phyloP scores from a whole-genome alignment of 1,140 invertebrate species.

The Zaprionus capensis region DNA sequence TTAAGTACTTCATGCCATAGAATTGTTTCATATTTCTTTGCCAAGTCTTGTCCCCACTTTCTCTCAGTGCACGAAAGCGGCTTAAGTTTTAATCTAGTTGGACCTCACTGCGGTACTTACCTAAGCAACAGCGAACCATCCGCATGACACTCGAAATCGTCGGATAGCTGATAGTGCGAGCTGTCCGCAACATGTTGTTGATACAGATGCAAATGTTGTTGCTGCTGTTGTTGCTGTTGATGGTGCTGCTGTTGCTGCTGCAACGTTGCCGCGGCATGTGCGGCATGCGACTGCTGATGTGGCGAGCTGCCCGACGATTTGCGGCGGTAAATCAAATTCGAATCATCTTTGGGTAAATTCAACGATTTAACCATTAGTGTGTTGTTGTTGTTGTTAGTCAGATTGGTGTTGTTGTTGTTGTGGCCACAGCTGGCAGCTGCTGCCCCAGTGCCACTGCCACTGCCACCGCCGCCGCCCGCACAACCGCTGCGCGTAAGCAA shows the following conservation, averaged over 20 bases:
- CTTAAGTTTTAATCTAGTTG: background rate
- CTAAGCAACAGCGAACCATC: slow-evolving; percentile 77
- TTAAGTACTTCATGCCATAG: too few species aligned
- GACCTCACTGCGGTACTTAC: slow-evolving; percentile 39
- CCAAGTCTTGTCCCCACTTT: background rate
- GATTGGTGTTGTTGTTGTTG: slow-evolving; percentile 67
- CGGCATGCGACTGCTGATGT: slow-evolving; percentile 49
- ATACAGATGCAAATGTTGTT: slow-evolving; percentile 57
- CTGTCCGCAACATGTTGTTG: slow-evolving; percentile 58
- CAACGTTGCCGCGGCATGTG: slow-evolving; percentile 48
- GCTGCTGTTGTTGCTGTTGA: slow-evolving; percentile 42
- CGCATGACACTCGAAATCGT: slow-evolving; percentile 80
- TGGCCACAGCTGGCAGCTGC: slow-evolving; percentile 25
- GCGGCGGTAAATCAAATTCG: slow-evolving; percentile 85
- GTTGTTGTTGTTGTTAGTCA: slow-evolving; percentile 75
- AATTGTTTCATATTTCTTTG: too few species aligned
- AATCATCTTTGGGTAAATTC: slow-evolving; percentile 85
- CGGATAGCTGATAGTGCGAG: slow-evolving; percentile 68
- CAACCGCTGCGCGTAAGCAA: slow-evolving; percentile 57
- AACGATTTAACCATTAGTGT: slow-evolving; percentile 79
- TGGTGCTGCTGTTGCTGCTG: slow-evolving; percentile 57
- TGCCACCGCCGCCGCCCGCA: slow-evolving; percentile 13
- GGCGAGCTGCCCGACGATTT: slow-evolving; percentile 87
- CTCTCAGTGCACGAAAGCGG: slow-evolving; percentile 3
- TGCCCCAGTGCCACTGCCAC: slow-evolving; percentile 12